Evolutionary conservation across 2,888 invertebrate species (phyloP), one percentile per base, ranked within the genome.

Genomic region (Mimumesa dahlbomi): DNA sequence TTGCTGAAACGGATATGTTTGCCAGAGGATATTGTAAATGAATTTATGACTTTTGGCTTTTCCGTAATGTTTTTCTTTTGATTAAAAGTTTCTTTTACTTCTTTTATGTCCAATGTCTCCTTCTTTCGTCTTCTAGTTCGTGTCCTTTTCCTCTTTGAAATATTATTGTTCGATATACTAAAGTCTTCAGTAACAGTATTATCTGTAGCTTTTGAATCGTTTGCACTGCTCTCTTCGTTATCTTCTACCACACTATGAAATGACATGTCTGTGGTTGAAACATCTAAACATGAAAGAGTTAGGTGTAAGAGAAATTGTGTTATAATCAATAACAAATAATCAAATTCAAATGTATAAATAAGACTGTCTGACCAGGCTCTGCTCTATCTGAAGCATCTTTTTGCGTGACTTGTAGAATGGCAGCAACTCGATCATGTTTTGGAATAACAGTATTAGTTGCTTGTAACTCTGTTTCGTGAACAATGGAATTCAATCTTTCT

Each of bases 1-100:
- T 49, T 62, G 59, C 82, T 69, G 46, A 87, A 87, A 16, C 86
- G 66, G 56, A 87, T 87, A 52, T 87, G 87, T 56, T 85, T 86
- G n/a, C 77, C 78, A 31, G 77, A 49, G 11, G 84, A 36, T 42
- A 87, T 45, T 6, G 64, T 14, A 21, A 68, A 22, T 6, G 82
- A 75, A 61, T 83, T 59, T 49, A 84, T 71, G 18, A 85, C 76
- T 31, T 75, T 83, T n/a, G 84, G 83, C 46, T 86, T 87, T 13
- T 77, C 82, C 0, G 49, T 61, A 31, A 1, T 22, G 29, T 0
- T 62, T 72, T 6, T 29, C 16, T 7, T 67, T 9, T 6, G 19
- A 0, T 3, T 18, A 19, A 66, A 53, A 11, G 29, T 49, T 18
- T 11, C 18, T 25, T 48, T 56, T 36, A 53, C 9, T 18, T 22